Percentiles rank a stretch among this genome's conserved stretches.
Conservation (phyloP, 2,888 invertebrate genomes). For the Lithophane semibrunnea region DNA sequence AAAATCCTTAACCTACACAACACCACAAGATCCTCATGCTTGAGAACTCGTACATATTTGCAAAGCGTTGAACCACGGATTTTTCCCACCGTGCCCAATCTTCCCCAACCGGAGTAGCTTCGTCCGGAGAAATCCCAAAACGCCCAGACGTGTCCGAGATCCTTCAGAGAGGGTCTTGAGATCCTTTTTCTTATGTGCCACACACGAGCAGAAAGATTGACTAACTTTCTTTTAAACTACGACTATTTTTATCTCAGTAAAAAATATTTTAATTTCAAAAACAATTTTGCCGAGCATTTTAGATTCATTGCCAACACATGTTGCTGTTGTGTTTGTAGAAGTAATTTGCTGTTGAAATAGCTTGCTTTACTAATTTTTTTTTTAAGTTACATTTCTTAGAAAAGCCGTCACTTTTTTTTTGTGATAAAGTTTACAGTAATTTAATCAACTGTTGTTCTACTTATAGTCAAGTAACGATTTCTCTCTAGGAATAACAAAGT, state of each 20-base stretch:
- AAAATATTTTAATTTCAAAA: too few relatives aligned
- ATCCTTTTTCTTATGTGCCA: constrained; percentile 72
- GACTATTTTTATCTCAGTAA: too few relatives aligned
- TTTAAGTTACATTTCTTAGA: too few relatives aligned
- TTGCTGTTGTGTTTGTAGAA: too few relatives aligned
- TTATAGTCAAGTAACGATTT: background rate
- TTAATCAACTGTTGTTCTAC: too few relatives aligned
- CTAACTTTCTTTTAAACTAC: constrained; percentile 15
- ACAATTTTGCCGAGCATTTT: too few relatives aligned
- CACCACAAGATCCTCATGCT: constrained; percentile 9
- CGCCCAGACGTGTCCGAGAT: constrained; percentile 77
- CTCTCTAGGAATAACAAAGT: background rate
- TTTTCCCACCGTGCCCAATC: constrained; percentile 75
- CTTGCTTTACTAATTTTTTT: too few relatives aligned
- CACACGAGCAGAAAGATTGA: constrained; percentile 64
- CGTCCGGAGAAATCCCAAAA: constrained; percentile 78
- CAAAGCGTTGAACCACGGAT: constrained; percentile 64
- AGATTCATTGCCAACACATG: too few relatives aligned
- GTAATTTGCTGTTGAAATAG: too few relatives aligned
- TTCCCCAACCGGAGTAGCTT: constrained; percentile 74
- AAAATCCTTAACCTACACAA: constrained; percentile 6
- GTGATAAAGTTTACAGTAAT: too few relatives aligned
- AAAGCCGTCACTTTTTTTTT: too few relatives aligned
- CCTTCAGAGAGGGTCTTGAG: constrained; percentile 73
- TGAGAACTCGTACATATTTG: constrained; percentile 55